Evolutionary conservation across 2,888 invertebrate genomes (phyloP), one percentile per base, ranked within the genome.

Genomic region (Galerucella nymphaeae): DNA sequence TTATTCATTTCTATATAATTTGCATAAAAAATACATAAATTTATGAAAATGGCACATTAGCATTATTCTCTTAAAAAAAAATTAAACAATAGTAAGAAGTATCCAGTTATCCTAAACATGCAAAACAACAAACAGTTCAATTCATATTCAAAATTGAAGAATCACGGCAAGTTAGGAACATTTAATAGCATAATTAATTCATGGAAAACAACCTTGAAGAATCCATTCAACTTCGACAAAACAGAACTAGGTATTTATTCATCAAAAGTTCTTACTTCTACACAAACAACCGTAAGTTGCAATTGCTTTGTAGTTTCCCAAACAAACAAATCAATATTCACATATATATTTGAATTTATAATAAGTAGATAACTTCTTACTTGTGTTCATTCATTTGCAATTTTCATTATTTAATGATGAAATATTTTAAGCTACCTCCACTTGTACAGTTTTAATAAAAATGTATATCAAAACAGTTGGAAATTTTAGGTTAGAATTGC

Each of bases 21-120:
- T 53, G 18, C 53, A 53, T 53, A 53, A 53, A 53, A 53, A 53
- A 53, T 53, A 18, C 18, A 53, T 53, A 2, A 13, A 1, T 5
- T 16, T 16, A n/a, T 9, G 13, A 48, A 18, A 16, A 53, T 53
- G 53, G 53, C 18, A 53, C 53, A 18, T 18, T 53, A 53, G 53
- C 53, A 53, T 18, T 10, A 53, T 53, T 53, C 9, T 16, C 53
- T 53, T 53, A 53, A 4, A 48, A 48, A 50, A 50, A 50, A 48
- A 48, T 48, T 50, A 53, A 53, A 53, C 53, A 53, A 53, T 53
- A 18, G 18, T 53, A 53, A 18, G 18, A 53, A 53, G 16, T 18
- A 53, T 18, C 18, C 16, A 53, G 2, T 48, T 48, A 2, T 10
- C 16, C 2, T 10, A 53, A 53, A 53, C 14, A 4, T 50, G 50